Percentiles rank a stretch among this genome's conserved stretches.
phyloP scores from a whole-genome alignment of 2,797 vertebrate genomes.

The Eutrigla gurnardus region DNA sequence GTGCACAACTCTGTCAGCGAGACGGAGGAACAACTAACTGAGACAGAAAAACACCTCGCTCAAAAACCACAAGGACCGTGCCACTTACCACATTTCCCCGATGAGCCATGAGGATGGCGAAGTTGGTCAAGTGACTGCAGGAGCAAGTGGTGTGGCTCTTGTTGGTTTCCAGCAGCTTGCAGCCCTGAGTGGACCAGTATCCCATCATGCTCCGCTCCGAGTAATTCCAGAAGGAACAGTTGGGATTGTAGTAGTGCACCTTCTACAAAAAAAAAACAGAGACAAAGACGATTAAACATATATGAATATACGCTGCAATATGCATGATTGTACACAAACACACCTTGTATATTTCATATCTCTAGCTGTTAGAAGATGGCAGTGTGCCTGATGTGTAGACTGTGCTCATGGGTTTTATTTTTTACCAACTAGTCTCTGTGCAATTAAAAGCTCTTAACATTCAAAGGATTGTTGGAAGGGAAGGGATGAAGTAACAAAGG shows the following conservation, averaged over 20 bases:
- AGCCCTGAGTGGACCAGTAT: conserved; percentile 99
- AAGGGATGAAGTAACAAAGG: conserved; percentile 4
- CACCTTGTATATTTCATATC: conserved; percentile 33
- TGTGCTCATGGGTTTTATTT: neutral
- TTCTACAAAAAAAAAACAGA: conserved; percentile 83
- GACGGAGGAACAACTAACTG: conserved; percentile 47
- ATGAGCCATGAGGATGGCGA: conserved; percentile 98
- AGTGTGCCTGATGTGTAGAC: neutral
- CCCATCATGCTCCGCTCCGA: conserved; percentile 99
- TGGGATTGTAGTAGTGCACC: conserved; percentile 98
- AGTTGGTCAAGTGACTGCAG: conserved; percentile 99
- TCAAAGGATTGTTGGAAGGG: neutral
- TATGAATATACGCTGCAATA: conserved; percentile 42
- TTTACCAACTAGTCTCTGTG: neutral
- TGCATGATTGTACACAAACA: conserved; percentile 46
- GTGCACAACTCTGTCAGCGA: conserved; percentile 60
- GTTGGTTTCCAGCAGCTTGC: conserved; percentile 95
- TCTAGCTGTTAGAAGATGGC: conserved; percentile 1
- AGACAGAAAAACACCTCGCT: conserved; percentile 44
- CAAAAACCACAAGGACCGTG: conserved; percentile 26
- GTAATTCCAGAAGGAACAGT: conserved; percentile 99
- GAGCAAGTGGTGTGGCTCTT: conserved; percentile 97
- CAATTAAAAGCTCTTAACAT: conserved; percentile 8
- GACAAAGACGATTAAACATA: conserved; percentile 37
- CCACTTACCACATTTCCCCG: conserved; percentile 92